Evolutionary conservation across 2,888 invertebrate species (phyloP).

Genomic region (Carabus problematicus): DNA sequence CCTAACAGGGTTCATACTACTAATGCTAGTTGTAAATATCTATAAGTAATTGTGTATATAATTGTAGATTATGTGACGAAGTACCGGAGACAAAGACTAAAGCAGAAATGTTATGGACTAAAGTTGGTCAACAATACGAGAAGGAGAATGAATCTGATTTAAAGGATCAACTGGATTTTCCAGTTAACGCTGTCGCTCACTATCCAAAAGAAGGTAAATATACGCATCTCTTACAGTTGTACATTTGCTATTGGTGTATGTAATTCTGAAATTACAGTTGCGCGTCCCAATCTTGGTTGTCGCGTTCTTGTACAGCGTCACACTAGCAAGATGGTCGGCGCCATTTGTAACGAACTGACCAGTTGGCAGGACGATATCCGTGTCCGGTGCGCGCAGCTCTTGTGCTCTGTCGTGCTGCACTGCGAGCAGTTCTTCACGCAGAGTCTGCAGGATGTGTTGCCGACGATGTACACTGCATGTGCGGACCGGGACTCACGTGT

Average conservation of each 20-base stretch:
- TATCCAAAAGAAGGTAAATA: slow-evolving; percentile 72
- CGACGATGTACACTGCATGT: slow-evolving; percentile 64
- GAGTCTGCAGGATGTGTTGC: slow-evolving; percentile 67
- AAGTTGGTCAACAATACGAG: slow-evolving; percentile 79
- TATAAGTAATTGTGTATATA: slow-evolving; percentile 39
- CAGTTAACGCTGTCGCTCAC: slow-evolving; percentile 69
- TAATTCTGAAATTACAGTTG: slow-evolving; percentile 58
- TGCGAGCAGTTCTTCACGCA: slow-evolving; percentile 78
- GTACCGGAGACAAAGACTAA: slow-evolving; percentile 73
- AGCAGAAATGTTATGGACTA: slow-evolving; percentile 71
- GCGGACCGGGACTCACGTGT: slow-evolving; percentile 72
- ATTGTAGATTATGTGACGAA: slow-evolving; percentile 76
- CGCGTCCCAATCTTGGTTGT: slow-evolving; percentile 88
- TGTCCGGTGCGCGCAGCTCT: slow-evolving; percentile 75
- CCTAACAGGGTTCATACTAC: slow-evolving; percentile 73
- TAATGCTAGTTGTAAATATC: slow-evolving; percentile 15
- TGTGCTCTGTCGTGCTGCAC: slow-evolving; percentile 75
- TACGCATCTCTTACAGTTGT: slow-evolving; percentile 7
- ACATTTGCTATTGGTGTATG: no score
- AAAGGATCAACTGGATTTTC: slow-evolving; percentile 82
- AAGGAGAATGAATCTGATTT: slow-evolving; percentile 88
- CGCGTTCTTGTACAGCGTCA: slow-evolving; percentile 78
- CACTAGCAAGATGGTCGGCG: slow-evolving; percentile 75
- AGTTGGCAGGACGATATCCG: slow-evolving; percentile 76
- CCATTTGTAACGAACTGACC: slow-evolving; percentile 73